Percentiles rank a stretch among this genome's conserved stretches.
These are phyloP conservation scores for Trochalopteron elliotii DNA, from an alignment of 2,113 vertebrate genomes.

Conservation along the genomic window DNA sequence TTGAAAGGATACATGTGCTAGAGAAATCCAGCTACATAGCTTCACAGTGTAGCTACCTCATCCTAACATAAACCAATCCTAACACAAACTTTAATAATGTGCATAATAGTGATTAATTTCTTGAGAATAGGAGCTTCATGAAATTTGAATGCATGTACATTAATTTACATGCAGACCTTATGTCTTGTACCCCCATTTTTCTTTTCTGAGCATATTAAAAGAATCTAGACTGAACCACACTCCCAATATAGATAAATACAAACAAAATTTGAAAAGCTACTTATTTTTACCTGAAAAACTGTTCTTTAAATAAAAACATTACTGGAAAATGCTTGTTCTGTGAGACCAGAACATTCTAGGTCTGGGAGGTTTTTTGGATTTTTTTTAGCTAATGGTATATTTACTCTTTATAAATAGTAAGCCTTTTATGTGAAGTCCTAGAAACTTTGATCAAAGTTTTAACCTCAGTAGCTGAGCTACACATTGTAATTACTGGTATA, in stretches of 20 bases:
- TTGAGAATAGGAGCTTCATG: neutral
- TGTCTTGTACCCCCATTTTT: neutral
- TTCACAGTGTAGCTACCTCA: neutral
- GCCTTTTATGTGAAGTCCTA: neutral
- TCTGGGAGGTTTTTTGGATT: neutral
- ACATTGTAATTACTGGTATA: neutral
- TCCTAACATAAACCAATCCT: neutral
- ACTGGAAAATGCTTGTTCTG: neutral
- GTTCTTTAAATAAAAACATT: neutral
- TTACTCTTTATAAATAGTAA: neutral
- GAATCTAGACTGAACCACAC: neutral
- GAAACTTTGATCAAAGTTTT: neutral
- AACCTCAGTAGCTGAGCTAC: neutral
- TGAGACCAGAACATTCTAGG: neutral
- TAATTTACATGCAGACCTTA: neutral
- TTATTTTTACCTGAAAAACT: slow-evolving; percentile 1
- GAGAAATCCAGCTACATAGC: neutral
- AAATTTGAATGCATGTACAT: neutral
- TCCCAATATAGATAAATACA: neutral
- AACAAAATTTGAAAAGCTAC: neutral
- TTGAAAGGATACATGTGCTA: neutral
- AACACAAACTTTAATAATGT: neutral
- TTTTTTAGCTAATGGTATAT: neutral
- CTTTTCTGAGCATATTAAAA: neutral
- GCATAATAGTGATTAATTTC: neutral